A percentile compares a stretch with the other conserved stretches of the same genome.
These are phyloP conservation scores for Subacronicta megacephala DNA, from an alignment of 2,888 invertebrate genomes.

Conservation along the genomic window DNA sequence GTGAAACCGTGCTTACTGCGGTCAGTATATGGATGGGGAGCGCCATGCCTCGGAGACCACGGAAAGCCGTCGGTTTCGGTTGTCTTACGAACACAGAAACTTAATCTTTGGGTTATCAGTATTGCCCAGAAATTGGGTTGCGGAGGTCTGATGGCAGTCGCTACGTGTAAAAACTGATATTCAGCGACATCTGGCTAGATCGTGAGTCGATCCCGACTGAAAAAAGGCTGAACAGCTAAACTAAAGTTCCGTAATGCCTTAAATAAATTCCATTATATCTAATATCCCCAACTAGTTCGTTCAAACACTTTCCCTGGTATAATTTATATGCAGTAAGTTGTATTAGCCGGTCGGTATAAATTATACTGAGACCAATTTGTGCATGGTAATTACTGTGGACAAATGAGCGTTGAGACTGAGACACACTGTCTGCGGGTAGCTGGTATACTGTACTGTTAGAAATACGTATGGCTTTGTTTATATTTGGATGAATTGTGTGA, in stretches of 20 bases:
- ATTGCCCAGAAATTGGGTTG: too few species aligned
- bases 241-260: background rate
- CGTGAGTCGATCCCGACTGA: too few species aligned
- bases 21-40: too few species aligned
- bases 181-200: too few species aligned
- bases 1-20: too few species aligned
- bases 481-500: too few species aligned
- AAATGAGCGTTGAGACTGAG: constrained; percentile 58
- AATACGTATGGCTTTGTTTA: background rate
- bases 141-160: too few species aligned
- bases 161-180: too few species aligned
- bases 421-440: constrained; percentile 58
- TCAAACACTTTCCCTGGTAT: constrained; percentile 39
- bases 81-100: too few species aligned
- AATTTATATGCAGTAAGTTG: constrained; percentile 38
- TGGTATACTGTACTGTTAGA: constrained; percentile 41
- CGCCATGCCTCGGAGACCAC: too few species aligned
- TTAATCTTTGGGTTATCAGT: too few species aligned
- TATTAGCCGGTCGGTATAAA: constrained; percentile 47
- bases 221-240: background rate
- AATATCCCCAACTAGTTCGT: constrained; percentile 28
- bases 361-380: constrained; percentile 62
- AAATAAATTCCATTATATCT: constrained; percentile 9
- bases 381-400: constrained; percentile 64
- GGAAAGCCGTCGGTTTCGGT: too few species aligned